Percentiles rank a stretch among this genome's conserved stretches.
Evolutionary conservation across 1,140 invertebrate genomes (phyloP).

Genomic region (Laupala kohalensis): DNA sequence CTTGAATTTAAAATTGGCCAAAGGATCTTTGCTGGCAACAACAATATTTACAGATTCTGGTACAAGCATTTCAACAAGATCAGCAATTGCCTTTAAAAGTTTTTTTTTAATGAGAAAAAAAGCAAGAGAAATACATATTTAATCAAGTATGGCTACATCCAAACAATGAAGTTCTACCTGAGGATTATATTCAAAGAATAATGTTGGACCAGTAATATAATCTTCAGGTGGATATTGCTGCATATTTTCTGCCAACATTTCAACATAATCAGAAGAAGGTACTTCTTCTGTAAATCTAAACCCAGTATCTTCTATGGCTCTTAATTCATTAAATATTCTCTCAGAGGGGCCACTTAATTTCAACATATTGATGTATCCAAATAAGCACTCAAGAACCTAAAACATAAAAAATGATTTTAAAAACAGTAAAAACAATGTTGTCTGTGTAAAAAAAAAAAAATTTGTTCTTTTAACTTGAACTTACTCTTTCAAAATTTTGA

Average conservation of each 20-base stretch:
- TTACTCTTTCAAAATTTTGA: slow-evolving; percentile 48
- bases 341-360: slow-evolving; percentile 42
- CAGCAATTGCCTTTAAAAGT: slow-evolving; percentile 10
- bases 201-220: slow-evolving; percentile 57
- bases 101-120: neutral
- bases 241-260: slow-evolving; percentile 62
- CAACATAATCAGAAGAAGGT: slow-evolving; percentile 61
- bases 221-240: slow-evolving; percentile 63
- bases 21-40: slow-evolving; percentile 1
- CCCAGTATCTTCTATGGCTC: slow-evolving; percentile 54
- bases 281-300: slow-evolving; percentile 56
- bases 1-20: neutral
- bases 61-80: neutral
- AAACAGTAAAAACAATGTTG: no score
- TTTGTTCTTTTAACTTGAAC: no score
- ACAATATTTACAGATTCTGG: slow-evolving; percentile 9
- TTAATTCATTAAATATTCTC: slow-evolving; percentile 60
- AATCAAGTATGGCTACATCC: neutral
- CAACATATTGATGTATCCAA: slow-evolving; percentile 61
- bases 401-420: no score
- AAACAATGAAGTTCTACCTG: no score
- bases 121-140: neutral
- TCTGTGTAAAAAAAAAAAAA: no score
- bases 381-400: slow-evolving; percentile 51
- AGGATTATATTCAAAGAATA: slow-evolving; percentile 69